Evolutionary conservation across 92 coral and sea anemone species (phyloP).

Genomic region (Hydrozoanthus gracilis): DNA sequence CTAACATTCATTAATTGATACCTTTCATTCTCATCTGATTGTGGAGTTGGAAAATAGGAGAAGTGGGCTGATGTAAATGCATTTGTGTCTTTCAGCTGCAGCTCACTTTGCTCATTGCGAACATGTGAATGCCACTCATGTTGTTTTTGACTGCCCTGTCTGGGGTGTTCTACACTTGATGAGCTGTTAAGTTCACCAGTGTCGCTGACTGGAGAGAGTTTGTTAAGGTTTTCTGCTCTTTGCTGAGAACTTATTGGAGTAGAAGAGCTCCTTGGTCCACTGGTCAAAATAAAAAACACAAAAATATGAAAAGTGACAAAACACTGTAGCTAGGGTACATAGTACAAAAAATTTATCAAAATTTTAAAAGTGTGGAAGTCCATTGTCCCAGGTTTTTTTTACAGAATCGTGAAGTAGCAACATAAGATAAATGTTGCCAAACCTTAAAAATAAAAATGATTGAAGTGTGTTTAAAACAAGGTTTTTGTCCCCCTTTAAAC

Average conservation of each 20-base stretch:
- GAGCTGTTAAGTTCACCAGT: neutral
- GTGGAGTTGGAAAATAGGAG: constrained; percentile 20
- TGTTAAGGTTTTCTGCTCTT: neutral
- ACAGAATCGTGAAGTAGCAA: too few species aligned
- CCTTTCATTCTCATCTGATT: constrained; percentile 4
- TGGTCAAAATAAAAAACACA: neutral
- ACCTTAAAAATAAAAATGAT: too few species aligned
- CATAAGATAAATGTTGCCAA: too few species aligned
- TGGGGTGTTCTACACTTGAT: neutral
- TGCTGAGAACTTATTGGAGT: constrained; percentile 2
- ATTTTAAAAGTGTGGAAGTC: neutral
- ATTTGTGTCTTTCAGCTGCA: neutral
- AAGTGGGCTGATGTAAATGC: neutral
- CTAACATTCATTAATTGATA: neutral
- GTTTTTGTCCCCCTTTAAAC: too few species aligned
- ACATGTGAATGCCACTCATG: neutral
- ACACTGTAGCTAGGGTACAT: too few species aligned
- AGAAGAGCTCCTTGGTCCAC: constrained; percentile 8
- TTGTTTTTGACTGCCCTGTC: neutral
- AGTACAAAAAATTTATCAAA: neutral
- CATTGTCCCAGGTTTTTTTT: too few species aligned
- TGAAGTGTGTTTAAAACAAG: too few species aligned
- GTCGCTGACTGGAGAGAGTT: constrained; percentile 1
- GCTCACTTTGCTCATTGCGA: neutral
- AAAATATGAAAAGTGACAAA: neutral